Conservation (phyloP, 2,113 vertebrate species). For the Apaloderma vittatum region DNA sequence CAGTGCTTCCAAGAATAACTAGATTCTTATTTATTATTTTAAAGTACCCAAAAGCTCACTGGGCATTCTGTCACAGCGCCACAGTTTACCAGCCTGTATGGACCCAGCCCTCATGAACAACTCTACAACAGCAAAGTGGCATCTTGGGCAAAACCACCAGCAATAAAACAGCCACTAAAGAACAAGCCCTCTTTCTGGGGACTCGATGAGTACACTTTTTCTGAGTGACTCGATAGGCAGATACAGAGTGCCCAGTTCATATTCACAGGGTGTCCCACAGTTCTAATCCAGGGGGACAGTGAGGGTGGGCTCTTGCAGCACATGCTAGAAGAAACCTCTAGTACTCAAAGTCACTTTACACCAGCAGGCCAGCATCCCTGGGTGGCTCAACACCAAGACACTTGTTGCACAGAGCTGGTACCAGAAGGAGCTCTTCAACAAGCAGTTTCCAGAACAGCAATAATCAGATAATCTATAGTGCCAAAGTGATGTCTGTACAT, state of each 20-base stretch:
- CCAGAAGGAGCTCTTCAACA: background rate
- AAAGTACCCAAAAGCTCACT: background rate
- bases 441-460: background rate
- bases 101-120: background rate
- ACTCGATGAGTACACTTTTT: accelerated
- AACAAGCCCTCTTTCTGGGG: background rate
- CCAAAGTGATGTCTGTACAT: background rate
- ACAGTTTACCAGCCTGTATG: background rate
- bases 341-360: background rate
- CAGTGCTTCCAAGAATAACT: background rate
- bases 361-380: background rate
- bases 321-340: background rate
- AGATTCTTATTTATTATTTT: constrained; percentile 23
- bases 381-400: background rate
- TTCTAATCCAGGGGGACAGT: background rate
- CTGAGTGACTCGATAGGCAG: accelerated
- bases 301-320: background rate
- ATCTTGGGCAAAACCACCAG: background rate
- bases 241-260: background rate
- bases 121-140: background rate
- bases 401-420: background rate
- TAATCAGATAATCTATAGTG: background rate
- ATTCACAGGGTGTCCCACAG: background rate
- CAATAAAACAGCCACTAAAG: background rate
- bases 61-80: background rate